A percentile compares a stretch with the other conserved stretches of the same genome.
Conservation (phyloP, 2,113 vertebrate genomes). For the Channa argus region DNA sequence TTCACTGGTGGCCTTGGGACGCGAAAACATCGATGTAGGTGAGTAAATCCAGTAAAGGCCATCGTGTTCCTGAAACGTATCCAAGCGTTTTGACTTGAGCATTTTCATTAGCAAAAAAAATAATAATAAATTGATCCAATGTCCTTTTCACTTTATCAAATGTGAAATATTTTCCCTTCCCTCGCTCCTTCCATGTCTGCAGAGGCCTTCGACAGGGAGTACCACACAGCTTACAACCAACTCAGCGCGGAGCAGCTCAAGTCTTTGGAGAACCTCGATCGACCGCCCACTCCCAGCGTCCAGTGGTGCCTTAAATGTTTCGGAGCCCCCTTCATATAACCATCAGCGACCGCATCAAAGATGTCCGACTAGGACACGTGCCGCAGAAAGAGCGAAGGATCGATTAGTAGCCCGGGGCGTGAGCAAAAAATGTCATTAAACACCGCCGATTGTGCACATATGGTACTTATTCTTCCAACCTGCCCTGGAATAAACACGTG, state of each 20-base stretch:
- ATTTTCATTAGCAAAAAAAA: too few species aligned
- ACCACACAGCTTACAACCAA: slow-evolving; percentile 86
- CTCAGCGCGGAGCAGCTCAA: slow-evolving; percentile 88
- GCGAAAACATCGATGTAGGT: slow-evolving; percentile 98
- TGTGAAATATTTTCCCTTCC: too few species aligned
- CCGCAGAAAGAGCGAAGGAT: not conserved
- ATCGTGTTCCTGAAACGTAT: not conserved
- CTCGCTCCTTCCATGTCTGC: not conserved
- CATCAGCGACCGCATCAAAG: not conserved
- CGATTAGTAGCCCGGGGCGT: not conserved
- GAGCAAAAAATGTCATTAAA: slow-evolving; percentile 14
- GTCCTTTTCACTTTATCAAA: too few species aligned
- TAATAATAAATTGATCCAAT: too few species aligned
- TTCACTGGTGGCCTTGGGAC: slow-evolving; percentile 94
- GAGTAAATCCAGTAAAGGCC: slow-evolving; percentile 69
- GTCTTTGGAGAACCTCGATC: slow-evolving; percentile 88
- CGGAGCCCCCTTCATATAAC: slow-evolving; percentile 90
- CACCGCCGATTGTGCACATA: slow-evolving; percentile 35
- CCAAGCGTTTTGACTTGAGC: not conserved
- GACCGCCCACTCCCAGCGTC: slow-evolving; percentile 85
- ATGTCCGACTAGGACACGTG: not conserved
- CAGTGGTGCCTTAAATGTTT: slow-evolving; percentile 94
- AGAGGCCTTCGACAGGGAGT: slow-evolving; percentile 98
- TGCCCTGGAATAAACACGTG: slow-evolving; percentile 29
- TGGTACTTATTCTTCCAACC: slow-evolving; percentile 67